phyloP scores from a whole-genome alignment of 2,113 vertebrate species.

The Naja naja region DNA sequence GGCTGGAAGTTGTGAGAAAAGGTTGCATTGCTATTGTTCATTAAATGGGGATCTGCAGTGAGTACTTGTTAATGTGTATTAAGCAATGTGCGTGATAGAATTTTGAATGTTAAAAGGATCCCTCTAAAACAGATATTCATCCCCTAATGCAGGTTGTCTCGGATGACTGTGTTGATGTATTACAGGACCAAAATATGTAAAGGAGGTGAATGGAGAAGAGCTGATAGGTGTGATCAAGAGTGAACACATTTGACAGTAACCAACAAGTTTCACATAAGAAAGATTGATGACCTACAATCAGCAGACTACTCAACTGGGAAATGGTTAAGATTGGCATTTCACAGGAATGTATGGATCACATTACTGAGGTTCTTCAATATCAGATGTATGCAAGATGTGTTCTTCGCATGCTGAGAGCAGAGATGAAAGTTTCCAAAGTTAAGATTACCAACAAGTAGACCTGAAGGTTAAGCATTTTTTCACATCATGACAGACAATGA shows the following conservation, averaged over 20 bases:
- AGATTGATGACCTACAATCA: neutral
- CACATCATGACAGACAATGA: neutral
- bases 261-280: neutral
- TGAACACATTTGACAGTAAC: neutral
- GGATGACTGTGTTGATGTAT: neutral
- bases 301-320: neutral
- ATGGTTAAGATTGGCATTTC: neutral
- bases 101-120: neutral
- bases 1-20: neutral
- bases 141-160: neutral
- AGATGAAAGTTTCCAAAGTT: neutral
- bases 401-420: neutral
- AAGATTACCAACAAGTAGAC: neutral
- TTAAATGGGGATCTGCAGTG: neutral
- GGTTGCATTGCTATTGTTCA: neutral
- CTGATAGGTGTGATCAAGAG: neutral
- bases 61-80: neutral
- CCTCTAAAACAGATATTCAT: neutral
- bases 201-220: neutral
- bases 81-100: neutral
- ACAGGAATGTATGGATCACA: neutral
- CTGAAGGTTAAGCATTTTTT: neutral
- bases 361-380: neutral
- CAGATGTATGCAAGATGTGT: neutral
- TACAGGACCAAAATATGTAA: neutral